Evolutionary conservation across 1,140 invertebrate genomes (phyloP), one percentile per base, ranked within the genome.

Genomic region (Phenacoccus solenopsis): DNA sequence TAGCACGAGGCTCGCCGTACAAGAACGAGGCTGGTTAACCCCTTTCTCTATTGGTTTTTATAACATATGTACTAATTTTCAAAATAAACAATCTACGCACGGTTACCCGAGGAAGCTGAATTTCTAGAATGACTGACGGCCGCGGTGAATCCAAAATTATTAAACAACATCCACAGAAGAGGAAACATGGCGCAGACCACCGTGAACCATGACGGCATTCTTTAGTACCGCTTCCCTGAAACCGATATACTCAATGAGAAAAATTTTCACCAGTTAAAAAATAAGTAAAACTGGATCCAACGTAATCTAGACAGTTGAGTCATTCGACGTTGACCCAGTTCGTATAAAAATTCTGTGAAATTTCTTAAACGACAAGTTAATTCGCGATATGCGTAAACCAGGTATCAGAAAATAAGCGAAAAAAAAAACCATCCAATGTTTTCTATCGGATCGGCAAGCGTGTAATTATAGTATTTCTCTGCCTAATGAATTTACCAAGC

Each of bases 141-240:
- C 2, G 59, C 22, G 25, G 59, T 64, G 59, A 64, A 64, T 64
- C 59, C 59, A 64, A 64, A 64, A 64, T 64, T 64, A 64, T 64
- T 64, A 16, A 25, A 27, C 25, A 64, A 27, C 59, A 64, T 64
- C 59, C 59, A 64, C 59, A 64, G 25, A 64, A 64, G 22, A 64
- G 59, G 59, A 64, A 64, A 64, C 59, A 64, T 64, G 59, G 59
- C 59, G 59, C 20, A 64, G 59, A 64, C 59, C 59, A 64, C 59
- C 59, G 59, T 64, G 59, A 64, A 64, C 59, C 59, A 64, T 64
- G 59, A 64, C 59, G 59, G 59, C 59, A 64, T 64, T 64, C 59
- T 64, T 64, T 64, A 64, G 59, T 64, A 64, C 59, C 59, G 59
- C 21, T 64, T 64, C 59, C 59, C 59, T 64, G 59, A 25, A 25